Evolutionary conservation across 2,888 invertebrate genomes (phyloP), one percentile per base, ranked within the genome.

Genomic region (Temnothorax unifasciatus): DNA sequence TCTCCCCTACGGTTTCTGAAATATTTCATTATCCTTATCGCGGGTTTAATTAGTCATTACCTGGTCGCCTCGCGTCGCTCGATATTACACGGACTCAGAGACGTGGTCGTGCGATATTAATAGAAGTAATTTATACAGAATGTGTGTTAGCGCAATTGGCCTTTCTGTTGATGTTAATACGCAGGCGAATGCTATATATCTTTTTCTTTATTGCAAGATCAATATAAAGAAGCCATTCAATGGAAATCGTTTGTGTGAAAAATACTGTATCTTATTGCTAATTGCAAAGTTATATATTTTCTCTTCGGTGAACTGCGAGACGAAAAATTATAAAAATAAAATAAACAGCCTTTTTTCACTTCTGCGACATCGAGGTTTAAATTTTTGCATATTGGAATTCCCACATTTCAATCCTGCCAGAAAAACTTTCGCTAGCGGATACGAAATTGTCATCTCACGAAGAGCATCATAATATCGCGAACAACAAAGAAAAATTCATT

Each of bases 1-100:
- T 59, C 47, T 59, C 57, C 47, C 59, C 0, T 25, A n/a, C 18
- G 71, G 44, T 3, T 77, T 57, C 3, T 71, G 9, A 81, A 79
- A 81, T 61, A 69, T 71, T 66, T 71, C 47, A 71, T 79, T 69
- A 69, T 81, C 71, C 79, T 81, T 81, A 71, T 71, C 71, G 38
- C 71, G 47, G 21, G 47, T 61, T 81, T 81, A 71, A 79, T 79
- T 79, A 79, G 69, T 47, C 59, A 69, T 50, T 71, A 79, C 13
- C 18, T 11, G 21, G 38, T 29, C 57, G 18, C n/a, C 38, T 41
- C 44, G 18, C 44, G 18, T 59, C 59, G 38, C 59, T 59, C 59
- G 47, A 47, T 77, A 54, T 75, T 41, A 63, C n/a, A 34, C 44
- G 29, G 25, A 38, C 21, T 21, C 47, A 21, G 18, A 21, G 18